Evolutionary conservation across 2,797 vertebrate species (phyloP).

Genomic region (Denticeps clupeoides): DNA sequence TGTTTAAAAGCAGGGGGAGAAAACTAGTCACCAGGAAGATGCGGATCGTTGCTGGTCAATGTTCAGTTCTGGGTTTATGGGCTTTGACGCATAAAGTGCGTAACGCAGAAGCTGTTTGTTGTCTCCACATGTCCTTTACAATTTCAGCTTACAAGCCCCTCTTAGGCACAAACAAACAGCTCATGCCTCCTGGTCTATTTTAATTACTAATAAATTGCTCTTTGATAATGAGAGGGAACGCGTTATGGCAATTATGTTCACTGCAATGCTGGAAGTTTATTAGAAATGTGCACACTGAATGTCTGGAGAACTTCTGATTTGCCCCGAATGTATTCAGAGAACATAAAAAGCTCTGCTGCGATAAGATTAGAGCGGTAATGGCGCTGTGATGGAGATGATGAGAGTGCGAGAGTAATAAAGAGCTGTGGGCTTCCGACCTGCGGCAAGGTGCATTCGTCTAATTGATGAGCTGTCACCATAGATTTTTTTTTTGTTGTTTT

Average conservation of each 20-base stretch:
- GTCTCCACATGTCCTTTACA: background rate
- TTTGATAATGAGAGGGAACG: slow-evolving; percentile 17
- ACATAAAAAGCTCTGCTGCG: slow-evolving; percentile 31
- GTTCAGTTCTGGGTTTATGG: background rate
- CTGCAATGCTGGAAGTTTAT: slow-evolving; percentile 25
- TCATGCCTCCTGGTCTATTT: slow-evolving; percentile 20
- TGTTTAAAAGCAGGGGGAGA: slow-evolving; percentile 25
- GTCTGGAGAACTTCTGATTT: slow-evolving; percentile 25
- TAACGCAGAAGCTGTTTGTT: too few species aligned
- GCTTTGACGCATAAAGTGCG: too few species aligned
- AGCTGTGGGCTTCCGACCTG: slow-evolving; percentile 24
- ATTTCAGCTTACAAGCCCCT: too few species aligned
- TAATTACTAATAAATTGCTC: slow-evolving; percentile 25
- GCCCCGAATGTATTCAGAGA: too few species aligned
- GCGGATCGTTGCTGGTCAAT: slow-evolving; percentile 7
- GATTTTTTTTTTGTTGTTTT: background rate
- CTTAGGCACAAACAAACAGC: too few species aligned
- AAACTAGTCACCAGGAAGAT: slow-evolving; percentile 7
- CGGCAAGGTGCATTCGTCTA: slow-evolving; percentile 25
- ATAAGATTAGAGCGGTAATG: slow-evolving; percentile 32
- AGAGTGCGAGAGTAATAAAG: slow-evolving; percentile 28
- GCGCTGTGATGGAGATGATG: slow-evolving; percentile 35
- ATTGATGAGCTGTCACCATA: slow-evolving; percentile 15
- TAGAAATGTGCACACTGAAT: slow-evolving; percentile 21
- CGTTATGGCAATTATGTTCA: slow-evolving; percentile 16